phyloP scores from a whole-genome alignment of 2,888 invertebrate species.

The Gisinianus flammeolus region DNA sequence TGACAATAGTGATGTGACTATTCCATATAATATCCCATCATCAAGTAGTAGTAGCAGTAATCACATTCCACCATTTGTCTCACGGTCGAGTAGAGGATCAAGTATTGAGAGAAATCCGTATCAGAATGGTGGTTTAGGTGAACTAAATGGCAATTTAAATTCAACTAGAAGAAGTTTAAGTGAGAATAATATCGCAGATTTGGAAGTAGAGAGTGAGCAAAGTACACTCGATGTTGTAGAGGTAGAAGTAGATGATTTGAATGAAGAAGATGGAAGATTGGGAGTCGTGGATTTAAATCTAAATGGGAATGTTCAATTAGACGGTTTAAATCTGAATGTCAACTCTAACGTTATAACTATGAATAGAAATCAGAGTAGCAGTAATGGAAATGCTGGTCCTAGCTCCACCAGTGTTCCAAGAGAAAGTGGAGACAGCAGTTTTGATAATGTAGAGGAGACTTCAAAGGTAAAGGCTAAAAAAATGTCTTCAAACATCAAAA shows the following conservation, averaged over 20 bases:
- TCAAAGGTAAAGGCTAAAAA: background rate
- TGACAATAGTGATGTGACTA: background rate
- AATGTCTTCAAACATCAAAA: background rate
- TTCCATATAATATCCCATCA: background rate
- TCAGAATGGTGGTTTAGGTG: background rate
- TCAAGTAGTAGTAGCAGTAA: conserved; percentile 1
- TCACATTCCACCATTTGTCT: no score
- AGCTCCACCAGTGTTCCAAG: background rate
- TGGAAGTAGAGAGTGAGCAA: conserved; percentile 1
- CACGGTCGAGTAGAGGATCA: background rate
- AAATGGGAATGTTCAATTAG: conserved; percentile 12
- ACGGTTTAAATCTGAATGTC: background rate
- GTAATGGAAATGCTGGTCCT: background rate
- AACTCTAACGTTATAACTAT: conserved; percentile 3
- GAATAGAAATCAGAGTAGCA: background rate
- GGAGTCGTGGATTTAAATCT: conserved; percentile 12
- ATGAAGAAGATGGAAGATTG: background rate
- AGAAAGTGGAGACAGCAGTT: background rate
- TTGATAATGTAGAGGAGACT: no score
- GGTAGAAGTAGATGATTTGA: conserved; percentile 19
- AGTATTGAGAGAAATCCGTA: background rate
- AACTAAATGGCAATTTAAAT: background rate
- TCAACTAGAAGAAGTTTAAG: conserved; percentile 18
- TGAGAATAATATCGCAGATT: background rate
- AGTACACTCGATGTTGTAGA: conserved; percentile 2